Evolutionary conservation across 1,140 invertebrate species (phyloP).

Genomic region (Bradynema listronoti): DNA sequence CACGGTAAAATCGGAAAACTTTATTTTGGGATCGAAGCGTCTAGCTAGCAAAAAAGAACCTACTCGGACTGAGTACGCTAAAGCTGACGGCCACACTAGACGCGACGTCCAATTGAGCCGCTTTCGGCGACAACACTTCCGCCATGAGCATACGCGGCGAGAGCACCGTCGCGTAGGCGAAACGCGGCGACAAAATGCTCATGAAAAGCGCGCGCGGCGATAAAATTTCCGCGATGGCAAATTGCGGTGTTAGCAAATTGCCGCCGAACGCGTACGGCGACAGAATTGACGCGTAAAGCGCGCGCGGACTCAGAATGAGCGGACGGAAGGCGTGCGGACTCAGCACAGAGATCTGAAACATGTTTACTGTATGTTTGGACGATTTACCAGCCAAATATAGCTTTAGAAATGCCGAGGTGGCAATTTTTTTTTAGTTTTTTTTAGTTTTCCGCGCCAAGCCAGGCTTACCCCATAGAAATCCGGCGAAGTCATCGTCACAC

Average conservation of each 20-base stretch:
- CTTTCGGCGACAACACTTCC: constrained; percentile 14
- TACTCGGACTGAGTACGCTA: constrained; percentile 21
- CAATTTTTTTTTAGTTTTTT: background rate
- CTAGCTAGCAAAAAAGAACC: background rate
- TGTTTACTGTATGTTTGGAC: too few relatives aligned
- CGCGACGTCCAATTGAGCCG: constrained; percentile 5
- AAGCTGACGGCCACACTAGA: constrained; percentile 2
- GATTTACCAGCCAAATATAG: too few relatives aligned
- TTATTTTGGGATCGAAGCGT: too few relatives aligned
- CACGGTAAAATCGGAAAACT: too few relatives aligned
- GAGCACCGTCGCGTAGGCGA: constrained; percentile 13
- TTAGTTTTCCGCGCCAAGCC: background rate
- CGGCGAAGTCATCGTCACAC: constrained; percentile 6
- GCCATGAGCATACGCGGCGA: constrained; percentile 4
- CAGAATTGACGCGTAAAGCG: constrained; percentile 15
- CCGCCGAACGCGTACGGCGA: constrained; percentile 14
- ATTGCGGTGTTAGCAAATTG: too few relatives aligned
- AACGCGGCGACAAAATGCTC: constrained; percentile 8
- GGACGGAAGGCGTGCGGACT: constrained; percentile 20
- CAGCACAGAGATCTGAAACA: constrained; percentile 15
- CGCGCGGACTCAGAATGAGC: constrained; percentile 10
- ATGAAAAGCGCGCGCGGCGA: background rate
- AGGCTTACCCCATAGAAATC: constrained; percentile 19
- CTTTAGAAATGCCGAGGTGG: too few relatives aligned
- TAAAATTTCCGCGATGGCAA: too few relatives aligned